Conservation (phyloP, 2,888 invertebrate genomes). For the Synanthedon formicaeformis region DNA sequence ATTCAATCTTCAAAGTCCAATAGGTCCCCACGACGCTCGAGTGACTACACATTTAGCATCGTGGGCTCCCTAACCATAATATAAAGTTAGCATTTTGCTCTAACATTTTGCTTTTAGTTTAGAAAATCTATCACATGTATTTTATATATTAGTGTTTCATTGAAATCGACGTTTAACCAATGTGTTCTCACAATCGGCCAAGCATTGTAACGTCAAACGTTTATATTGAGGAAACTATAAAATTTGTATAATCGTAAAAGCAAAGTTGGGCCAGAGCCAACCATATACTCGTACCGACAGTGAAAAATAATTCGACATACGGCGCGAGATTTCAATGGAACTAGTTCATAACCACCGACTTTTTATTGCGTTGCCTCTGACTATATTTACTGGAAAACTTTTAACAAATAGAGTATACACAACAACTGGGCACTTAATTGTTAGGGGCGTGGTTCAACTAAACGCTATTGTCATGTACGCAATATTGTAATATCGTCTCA, state of each 20-base stretch:
- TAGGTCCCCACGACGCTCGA: too few species aligned
- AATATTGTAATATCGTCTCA: neutral
- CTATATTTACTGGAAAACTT: slow-evolving; percentile 2
- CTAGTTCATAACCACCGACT: slow-evolving; percentile 2
- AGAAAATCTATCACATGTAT: too few species aligned
- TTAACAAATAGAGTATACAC: slow-evolving; percentile 1
- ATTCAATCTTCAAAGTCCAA: too few species aligned
- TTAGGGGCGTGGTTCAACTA: neutral
- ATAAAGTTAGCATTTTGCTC: too few species aligned
- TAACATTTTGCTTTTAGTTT: too few species aligned
- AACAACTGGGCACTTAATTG: neutral
- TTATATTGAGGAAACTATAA: slow-evolving; percentile 67
- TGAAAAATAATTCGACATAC: slow-evolving; percentile 61
- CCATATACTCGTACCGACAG: slow-evolving; percentile 42
- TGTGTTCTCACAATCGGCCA: slow-evolving; percentile 1
- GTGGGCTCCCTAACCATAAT: too few species aligned
- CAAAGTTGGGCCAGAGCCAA: slow-evolving; percentile 55
- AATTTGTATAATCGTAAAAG: slow-evolving; percentile 64
- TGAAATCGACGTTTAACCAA: neutral
- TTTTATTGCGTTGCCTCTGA: slow-evolving; percentile 5
- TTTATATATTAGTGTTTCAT: too few species aligned
- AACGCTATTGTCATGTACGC: neutral
- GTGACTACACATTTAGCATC: too few species aligned
- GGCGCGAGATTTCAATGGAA: slow-evolving; percentile 11
- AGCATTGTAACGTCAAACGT: slow-evolving; percentile 16